phyloP scores from a whole-genome alignment of 2,113 vertebrate species.

The human (Homo sapiens) region GRCh38 chr1:51998501-51999000 shows the following conservation, averaged over 20 bases:
- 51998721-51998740: not conserved
- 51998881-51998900: not conserved
- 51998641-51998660: not conserved
- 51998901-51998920: not conserved
- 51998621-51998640: not conserved
- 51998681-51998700: not conserved
- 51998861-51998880: not conserved
- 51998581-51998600: not conserved
- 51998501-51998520: not conserved
- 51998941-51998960: not conserved
- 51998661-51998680: not conserved
- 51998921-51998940: not conserved
- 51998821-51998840: not conserved
- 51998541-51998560: not conserved
- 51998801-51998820: not conserved
- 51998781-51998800: slow-evolving; percentile 14
- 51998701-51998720: not conserved
- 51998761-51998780: not conserved
- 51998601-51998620: not conserved
- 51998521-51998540: not conserved
- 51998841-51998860: not conserved
- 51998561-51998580: not conserved
- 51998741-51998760: not conserved
- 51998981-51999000: not conserved
- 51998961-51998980: not conserved